Base-by-base conservation (phyloP, 2,797 vertebrate species). In the Molossus alvarezi region DNA sequence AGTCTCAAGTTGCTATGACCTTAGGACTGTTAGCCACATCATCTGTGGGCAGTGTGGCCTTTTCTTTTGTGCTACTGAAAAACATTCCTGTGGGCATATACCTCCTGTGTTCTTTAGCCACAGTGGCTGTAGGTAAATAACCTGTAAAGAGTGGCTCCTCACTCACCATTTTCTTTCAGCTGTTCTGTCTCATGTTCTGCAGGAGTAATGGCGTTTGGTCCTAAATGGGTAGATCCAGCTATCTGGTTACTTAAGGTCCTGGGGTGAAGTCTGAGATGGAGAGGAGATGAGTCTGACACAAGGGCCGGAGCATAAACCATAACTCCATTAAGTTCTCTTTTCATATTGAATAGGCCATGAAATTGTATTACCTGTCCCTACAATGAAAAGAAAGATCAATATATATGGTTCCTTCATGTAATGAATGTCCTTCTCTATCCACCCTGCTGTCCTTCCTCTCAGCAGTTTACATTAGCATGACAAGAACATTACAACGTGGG, bases 321-420 rank as follows among this genome's bases (percentile, higher is more conserved):
- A 96, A 94, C 79, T 93, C 69, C 91, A 95, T 92, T 95, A 95
- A 86, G 81, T 88, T 55, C 71, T 77, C 79, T 95, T 96, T 93
- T 94, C 93, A 83, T 95, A 91, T 91, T 94, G 95, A 88, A 90
- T 18, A 41, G 95, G 91, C 97, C 95, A 92, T 98, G 95, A 97
- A 97, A 97, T 97, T 96, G 93, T 83, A 58, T 98, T 96, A 96
- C 96, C 95, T 97, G 97, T 84, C 45, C 94, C 95, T 97, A 95
- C 82, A 96, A 95, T 97, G 97, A 88, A 90, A 97, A 96, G 95
- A 94, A 93, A 97, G 98, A 98, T 97, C 97, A 97, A 97, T 98
- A 96, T 73, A 21, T 89, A 95, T 80, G 62, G 20, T 72, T 88
- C 96, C 96, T 97, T 98, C 97, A 97, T 97, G 96, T 93, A 91